Evolutionary conservation across 1,140 invertebrate species (phyloP), one percentile per base, ranked within the genome.

Genomic region (Drosophila gunungcola): DNA sequence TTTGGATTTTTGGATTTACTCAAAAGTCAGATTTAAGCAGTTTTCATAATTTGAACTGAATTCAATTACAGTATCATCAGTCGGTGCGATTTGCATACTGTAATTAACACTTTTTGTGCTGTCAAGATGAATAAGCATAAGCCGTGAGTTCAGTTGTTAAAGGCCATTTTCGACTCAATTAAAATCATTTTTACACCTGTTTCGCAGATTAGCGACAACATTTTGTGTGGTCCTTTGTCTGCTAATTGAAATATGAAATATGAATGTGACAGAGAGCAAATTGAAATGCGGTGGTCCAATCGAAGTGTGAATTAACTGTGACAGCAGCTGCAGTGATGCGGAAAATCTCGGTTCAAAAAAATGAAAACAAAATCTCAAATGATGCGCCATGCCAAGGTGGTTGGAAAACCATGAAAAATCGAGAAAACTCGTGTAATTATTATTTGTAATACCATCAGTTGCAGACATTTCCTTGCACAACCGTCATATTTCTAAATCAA

Each of bases 301-400:
- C 32, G 43, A 48, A 38, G 57, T 41, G 56, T 13, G 39, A 43
- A 43, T 60, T 42, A 27, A 13, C 57, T 73, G 41, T 73, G 38
- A 73, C 32, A 13, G 32, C 38, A n/a, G 6, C 41, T 12, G 54
- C 65, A 70, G 52, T 21, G 51, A 73, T 34, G 68, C 45, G 73
- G 45, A 57, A 75, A 73, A 75, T 55, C 43, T 56, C 27, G 27
- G 68, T 32, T 32, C 27, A 4, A 27, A 29, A 29, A 42, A 42
- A 21, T 21, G 16, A 10, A 73, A 25, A 12, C 4, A 39, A 43
- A 41, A 54, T 25, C 43, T 38, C 13, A 51, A 63, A 49, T 48
- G 42, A 48, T 32, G 56, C 6, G 36, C 36, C 21, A 32, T n/a
- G 13, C 16, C 11, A 43, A 43, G 57, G 62, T 12, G 3, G 3